These are phyloP conservation scores for Camelus bactrianus DNA, from an alignment of 2,113 vertebrate species.

Conservation along the genomic window DNA sequence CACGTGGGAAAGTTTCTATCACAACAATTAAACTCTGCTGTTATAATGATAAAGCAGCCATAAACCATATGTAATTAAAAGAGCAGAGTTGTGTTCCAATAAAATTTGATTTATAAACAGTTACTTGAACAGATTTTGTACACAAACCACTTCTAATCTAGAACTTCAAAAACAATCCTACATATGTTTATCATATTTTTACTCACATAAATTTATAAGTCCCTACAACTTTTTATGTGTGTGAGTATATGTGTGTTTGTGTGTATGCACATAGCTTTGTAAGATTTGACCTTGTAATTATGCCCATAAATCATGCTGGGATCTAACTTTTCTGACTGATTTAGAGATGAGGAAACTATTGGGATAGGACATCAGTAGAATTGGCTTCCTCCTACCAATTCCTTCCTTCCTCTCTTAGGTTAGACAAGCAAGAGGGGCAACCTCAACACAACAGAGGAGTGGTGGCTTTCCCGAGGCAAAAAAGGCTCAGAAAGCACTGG, in stretches of 20 bases:
- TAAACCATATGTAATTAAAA: neutral
- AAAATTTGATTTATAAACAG: neutral
- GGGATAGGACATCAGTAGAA: neutral
- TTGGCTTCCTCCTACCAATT: neutral
- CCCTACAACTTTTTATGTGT: neutral
- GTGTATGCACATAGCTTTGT: neutral
- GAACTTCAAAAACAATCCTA: neutral
- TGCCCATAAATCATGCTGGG: neutral
- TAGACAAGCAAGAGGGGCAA: neutral
- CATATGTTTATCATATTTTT: neutral
- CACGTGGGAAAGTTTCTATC: neutral
- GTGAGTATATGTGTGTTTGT: neutral
- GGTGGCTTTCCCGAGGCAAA: neutral
- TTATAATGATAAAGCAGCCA: neutral
- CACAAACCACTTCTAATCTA: neutral
- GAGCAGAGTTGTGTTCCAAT: neutral
- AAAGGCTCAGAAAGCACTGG: neutral
- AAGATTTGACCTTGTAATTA: neutral
- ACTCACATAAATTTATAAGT: neutral
- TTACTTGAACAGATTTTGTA: neutral
- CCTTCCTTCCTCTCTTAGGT: neutral
- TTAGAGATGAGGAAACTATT: neutral
- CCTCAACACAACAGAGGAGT: neutral
- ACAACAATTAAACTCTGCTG: neutral
- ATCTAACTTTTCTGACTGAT: neutral